phyloP scores from a whole-genome alignment of 2,888 invertebrate species.

The Ctena decussata region DNA sequence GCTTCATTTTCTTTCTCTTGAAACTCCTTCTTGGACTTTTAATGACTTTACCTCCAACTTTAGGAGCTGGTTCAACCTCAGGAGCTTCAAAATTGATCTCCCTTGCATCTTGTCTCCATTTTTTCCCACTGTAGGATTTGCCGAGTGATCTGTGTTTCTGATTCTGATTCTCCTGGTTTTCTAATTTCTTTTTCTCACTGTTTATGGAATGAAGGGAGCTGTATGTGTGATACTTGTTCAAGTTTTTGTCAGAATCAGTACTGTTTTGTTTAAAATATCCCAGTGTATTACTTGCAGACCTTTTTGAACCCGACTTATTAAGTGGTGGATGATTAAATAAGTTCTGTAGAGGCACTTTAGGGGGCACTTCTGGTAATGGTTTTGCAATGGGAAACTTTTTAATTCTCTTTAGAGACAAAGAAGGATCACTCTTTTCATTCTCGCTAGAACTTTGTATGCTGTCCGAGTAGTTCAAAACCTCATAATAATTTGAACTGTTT shows the following conservation, averaged over 20 bases:
- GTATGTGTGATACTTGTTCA: constrained; percentile 58
- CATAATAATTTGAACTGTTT: constrained; percentile 59
- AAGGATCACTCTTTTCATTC: background rate
- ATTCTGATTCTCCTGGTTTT: background rate
- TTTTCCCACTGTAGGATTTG: background rate
- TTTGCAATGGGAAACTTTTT: background rate
- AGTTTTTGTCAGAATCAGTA: background rate
- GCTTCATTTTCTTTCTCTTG: background rate
- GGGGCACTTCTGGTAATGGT: constrained; percentile 36
- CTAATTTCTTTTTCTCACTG: background rate
- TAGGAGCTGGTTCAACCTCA: background rate
- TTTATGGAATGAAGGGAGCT: constrained; percentile 52
- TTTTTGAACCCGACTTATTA: background rate
- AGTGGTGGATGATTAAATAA: constrained; percentile 62
- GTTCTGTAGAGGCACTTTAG: constrained; percentile 54
- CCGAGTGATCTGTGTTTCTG: background rate
- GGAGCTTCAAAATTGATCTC: background rate
- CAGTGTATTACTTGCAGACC: background rate
- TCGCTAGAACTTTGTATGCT: background rate
- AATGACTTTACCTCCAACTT: background rate
- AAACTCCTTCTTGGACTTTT: background rate
- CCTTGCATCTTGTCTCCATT: background rate
- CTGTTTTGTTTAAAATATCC: background rate
- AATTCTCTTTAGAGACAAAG: background rate
- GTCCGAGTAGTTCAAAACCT: constrained; percentile 45